Base-by-base conservation (phyloP, 2,113 vertebrate genomes). In the Chinchilla lanigera region DNA sequence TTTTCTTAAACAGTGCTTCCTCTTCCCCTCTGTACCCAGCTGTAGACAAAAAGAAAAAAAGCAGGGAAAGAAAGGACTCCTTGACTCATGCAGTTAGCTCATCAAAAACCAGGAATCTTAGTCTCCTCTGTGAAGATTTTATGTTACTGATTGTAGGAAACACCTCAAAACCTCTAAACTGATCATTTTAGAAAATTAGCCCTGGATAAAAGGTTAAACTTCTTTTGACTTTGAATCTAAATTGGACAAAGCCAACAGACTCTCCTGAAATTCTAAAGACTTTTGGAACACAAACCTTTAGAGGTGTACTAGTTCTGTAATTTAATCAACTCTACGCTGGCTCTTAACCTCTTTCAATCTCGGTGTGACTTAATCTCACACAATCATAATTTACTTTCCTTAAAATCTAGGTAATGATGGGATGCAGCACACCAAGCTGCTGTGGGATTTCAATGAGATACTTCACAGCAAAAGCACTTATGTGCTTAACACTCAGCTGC, bases 221-320 rank as follows among this genome's bases (percentile, higher is more conserved):
- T 86, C 91, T 96, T 71, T 35, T n/a, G 78, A 41, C 58, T 82
- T 91, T 94, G 44, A 77, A 92, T 17, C 41, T 90, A 19, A 16
- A 54, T 7, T 35, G 30, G 28, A 8, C 47, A 65, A 77, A 35
- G 44, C n/a, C 35, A 75, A 65, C 52, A 28, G 41, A 69, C 22
- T 69, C 33, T 65, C 38, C 41, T 38, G 24, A 52, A 30, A 61
- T 2, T 14, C 28, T 47, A 30, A 1, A 2, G 16, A 97, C 73
- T 69, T 80, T 35, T 9, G 22, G 4, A 33, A 41, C 1, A 73
- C 1, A 11, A 26, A 38, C 61, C 9, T 85, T 75, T 71, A 14
- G 47, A 92, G 56, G 60, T 86, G 14, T 73, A 9, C 84, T n/a
- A 3, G 8, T 5, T 91, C 41, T 52, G 33, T n/a, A 92, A 44